These are phyloP conservation scores for Epinephelus moara DNA, from an alignment of 2,113 vertebrate species.

Conservation along the genomic window DNA sequence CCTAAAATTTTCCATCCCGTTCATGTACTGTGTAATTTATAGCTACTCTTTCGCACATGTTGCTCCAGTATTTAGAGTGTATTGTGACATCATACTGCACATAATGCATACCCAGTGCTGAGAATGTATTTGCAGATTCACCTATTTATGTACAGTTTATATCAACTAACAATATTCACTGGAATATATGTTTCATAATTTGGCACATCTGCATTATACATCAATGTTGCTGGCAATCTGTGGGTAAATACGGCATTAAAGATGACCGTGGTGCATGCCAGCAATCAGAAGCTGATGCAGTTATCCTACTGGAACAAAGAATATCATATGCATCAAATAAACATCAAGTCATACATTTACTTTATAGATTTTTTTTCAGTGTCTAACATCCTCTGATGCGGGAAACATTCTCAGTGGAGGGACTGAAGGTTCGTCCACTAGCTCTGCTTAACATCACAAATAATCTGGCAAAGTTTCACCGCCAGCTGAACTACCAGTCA, in stretches of 20 bases:
- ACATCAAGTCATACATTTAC: constrained; percentile 11
- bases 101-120: background rate
- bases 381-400: background rate
- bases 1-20: constrained; percentile 43
- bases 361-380: background rate
- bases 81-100: background rate
- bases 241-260: constrained; percentile 17
- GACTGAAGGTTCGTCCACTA: background rate
- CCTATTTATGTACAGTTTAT: constrained; percentile 14
- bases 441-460: background rate
- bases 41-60: constrained; percentile 14
- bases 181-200: constrained; percentile 9
- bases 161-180: background rate
- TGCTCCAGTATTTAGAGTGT: constrained; percentile 26
- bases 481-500: background rate
- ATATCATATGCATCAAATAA: constrained; percentile 5
- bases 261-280: constrained; percentile 8
- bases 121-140: constrained; percentile 3
- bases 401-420: background rate
- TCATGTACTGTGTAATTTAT: constrained; percentile 37
- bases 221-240: constrained; percentile 8
- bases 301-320: constrained; percentile 8
- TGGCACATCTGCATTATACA: constrained; percentile 2
- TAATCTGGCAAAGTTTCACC: background rate
- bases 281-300: constrained; percentile 27